A percentile compares a stretch with the other conserved stretches of the same genome.
These are phyloP conservation scores for Bhutanitis thaidina DNA, from an alignment of 2,888 invertebrate genomes.

Conservation along the genomic window DNA sequence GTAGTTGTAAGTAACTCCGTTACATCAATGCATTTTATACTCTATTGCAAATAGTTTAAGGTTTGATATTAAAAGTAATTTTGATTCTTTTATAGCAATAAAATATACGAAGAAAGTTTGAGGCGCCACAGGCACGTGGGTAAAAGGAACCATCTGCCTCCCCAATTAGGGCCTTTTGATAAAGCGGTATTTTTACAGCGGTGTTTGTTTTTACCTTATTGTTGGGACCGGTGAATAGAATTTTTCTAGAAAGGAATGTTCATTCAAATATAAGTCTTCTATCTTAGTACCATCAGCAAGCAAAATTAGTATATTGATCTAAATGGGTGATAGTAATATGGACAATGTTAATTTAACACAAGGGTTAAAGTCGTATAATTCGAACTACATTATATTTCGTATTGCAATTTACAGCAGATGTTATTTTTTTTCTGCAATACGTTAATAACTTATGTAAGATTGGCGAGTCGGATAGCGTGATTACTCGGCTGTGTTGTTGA, in stretches of 20 bases:
- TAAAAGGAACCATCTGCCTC: conserved; percentile 49
- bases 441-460: conserved; percentile 10
- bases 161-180: conserved; percentile 45
- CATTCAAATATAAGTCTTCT: conserved; percentile 32
- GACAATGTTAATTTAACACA: background rate
- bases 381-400: background rate
- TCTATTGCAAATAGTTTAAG: background rate
- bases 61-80: conserved; percentile 5
- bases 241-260: conserved; percentile 32
- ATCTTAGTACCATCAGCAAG: background rate
- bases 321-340: background rate
- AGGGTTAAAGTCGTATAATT: background rate
- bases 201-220: conserved; percentile 35
- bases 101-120: conserved; percentile 19
- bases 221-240: conserved; percentile 31
- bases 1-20: background rate
- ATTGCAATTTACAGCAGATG: conserved; percentile 11
- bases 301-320: background rate
- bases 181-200: conserved; percentile 21
- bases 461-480: conserved; percentile 2
- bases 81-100: background rate
- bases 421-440: conserved; percentile 9
- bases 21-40: background rate
- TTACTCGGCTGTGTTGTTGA: conserved; percentile 7
- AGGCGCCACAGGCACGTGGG: conserved; percentile 51